phyloP scores from a whole-genome alignment of 2,888 invertebrate species.

The Anticlea derivata region DNA sequence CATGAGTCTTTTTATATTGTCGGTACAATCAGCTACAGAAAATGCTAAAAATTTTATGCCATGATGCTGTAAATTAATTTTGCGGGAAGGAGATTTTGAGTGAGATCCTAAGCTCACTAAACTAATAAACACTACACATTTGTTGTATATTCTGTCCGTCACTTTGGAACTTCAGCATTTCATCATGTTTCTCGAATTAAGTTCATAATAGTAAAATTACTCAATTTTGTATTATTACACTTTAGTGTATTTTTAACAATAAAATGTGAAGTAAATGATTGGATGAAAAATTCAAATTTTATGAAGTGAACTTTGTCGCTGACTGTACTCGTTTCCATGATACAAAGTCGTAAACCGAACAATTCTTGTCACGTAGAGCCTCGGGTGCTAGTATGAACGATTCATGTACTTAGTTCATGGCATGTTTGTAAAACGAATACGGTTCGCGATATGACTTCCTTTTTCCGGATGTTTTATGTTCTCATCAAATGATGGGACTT shows the following conservation, averaged over 20 bases:
- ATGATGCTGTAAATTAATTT: no score
- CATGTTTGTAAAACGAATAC: slow-evolving; percentile 40
- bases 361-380: slow-evolving; percentile 49
- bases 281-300: not conserved
- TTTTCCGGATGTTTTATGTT: slow-evolving; percentile 35
- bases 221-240: no score
- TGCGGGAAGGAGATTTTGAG: no score
- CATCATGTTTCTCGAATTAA: no score
- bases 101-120: no score
- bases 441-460: slow-evolving; percentile 33
- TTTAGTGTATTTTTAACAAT: no score
- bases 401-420: slow-evolving; percentile 36
- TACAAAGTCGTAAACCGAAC: slow-evolving; percentile 42
- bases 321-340: slow-evolving; percentile 36
- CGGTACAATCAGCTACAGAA: slow-evolving; percentile 3
- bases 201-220: no score
- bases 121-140: no score
- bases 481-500: slow-evolving; percentile 5
- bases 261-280: no score
- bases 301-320: not conserved
- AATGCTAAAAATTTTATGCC: not conserved
- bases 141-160: no score
- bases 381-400: slow-evolving; percentile 42
- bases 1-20: slow-evolving; percentile 14
- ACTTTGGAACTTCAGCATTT: no score